Percentiles rank a stretch among this genome's conserved stretches.
phyloP scores from a whole-genome alignment of 2,113 vertebrate species.

The Gymnogyps californianus region DNA sequence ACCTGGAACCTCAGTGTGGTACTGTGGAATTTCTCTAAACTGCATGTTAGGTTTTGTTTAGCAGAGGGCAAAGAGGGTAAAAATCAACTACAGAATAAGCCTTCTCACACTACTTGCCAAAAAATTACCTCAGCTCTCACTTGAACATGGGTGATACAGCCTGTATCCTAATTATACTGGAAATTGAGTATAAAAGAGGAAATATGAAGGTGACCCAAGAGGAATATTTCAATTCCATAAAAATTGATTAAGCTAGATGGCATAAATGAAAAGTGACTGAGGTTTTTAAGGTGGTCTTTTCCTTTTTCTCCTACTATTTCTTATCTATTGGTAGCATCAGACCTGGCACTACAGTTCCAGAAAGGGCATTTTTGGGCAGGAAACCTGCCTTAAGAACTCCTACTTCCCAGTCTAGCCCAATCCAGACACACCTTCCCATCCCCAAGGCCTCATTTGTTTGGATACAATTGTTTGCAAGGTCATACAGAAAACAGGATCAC shows the following conservation, averaged over 20 bases:
- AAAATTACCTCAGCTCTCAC: neutral
- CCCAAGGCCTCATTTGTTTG: neutral
- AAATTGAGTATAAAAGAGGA: neutral
- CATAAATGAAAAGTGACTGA: neutral
- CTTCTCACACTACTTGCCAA: neutral
- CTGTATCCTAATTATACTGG: neutral
- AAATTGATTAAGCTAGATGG: neutral
- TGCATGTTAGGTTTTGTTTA: neutral
- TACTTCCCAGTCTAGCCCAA: neutral
- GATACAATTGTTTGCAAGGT: slow-evolving; percentile 5
- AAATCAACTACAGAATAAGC: neutral
- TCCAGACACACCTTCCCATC: neutral
- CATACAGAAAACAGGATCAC: neutral
- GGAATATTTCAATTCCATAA: neutral
- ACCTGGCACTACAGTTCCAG: neutral
- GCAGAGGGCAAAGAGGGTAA: neutral
- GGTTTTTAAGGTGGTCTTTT: neutral
- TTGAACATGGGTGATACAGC: neutral
- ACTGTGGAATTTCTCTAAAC: neutral
- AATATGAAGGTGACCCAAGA: neutral
- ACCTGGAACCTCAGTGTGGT: neutral
- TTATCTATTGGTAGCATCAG: neutral
- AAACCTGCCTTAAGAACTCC: neutral
- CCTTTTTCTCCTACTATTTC: neutral
- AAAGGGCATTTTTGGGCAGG: neutral